phyloP scores from a whole-genome alignment of 2,888 invertebrate species.

The Harpagoxenus sublaevis region DNA sequence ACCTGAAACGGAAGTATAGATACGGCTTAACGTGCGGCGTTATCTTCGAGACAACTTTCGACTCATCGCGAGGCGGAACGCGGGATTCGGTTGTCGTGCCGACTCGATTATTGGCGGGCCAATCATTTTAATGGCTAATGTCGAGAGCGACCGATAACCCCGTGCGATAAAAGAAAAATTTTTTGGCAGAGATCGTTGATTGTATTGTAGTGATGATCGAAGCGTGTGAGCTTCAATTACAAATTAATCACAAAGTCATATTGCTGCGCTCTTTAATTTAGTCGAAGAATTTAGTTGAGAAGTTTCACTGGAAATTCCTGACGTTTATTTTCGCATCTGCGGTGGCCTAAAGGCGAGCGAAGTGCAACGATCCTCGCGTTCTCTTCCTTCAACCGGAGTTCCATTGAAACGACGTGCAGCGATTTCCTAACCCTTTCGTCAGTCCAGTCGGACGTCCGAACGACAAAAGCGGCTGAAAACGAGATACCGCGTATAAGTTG shows the following conservation, averaged over 20 bases:
- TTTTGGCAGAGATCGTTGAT: slow-evolving; percentile 58
- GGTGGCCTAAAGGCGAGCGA: neutral
- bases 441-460: slow-evolving; percentile 52
- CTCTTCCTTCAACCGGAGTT: slow-evolving; percentile 6
- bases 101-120: slow-evolving; percentile 75
- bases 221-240: neutral
- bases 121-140: slow-evolving; percentile 78
- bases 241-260: slow-evolving; percentile 12
- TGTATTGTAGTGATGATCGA: slow-evolving; percentile 22
- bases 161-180: slow-evolving; percentile 71
- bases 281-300: neutral
- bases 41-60: slow-evolving; percentile 41
- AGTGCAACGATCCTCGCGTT: neutral
- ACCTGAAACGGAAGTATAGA: slow-evolving; percentile 22
- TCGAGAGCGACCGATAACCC: slow-evolving; percentile 79
- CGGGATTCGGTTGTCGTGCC: slow-evolving; percentile 64
- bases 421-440: slow-evolving; percentile 65
- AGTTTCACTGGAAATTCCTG: neutral
- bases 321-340: slow-evolving; percentile 40
- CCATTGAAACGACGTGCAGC: slow-evolving; percentile 66
- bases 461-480: slow-evolving; percentile 70
- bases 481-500: slow-evolving; percentile 43
- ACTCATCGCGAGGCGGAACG: slow-evolving; percentile 62
- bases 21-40: slow-evolving; percentile 4
- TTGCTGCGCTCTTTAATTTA: neutral